These are phyloP conservation scores for Xylocampa areola DNA, from an alignment of 2,888 invertebrate species.

Conservation along the genomic window DNA sequence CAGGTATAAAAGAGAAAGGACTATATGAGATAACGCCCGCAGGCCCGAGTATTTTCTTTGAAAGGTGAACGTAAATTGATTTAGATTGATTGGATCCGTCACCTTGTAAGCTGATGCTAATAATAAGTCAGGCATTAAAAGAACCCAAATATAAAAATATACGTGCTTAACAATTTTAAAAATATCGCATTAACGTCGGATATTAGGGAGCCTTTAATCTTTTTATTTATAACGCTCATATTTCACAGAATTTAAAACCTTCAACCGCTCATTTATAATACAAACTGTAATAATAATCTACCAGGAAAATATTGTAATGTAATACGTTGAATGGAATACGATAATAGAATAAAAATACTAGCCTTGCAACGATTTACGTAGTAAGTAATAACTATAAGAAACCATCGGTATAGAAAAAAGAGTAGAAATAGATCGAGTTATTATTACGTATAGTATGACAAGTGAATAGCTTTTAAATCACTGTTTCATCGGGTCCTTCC, in stretches of 20 bases:
- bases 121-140: constrained; percentile 52
- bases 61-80: constrained; percentile 74
- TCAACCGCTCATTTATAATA: constrained; percentile 35
- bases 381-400: constrained; percentile 6
- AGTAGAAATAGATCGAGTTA: constrained; percentile 27
- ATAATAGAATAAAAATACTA: constrained; percentile 29
- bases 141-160: constrained; percentile 39
- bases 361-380: constrained; percentile 22
- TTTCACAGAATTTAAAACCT: constrained; percentile 39
- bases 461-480: constrained; percentile 52
- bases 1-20: constrained; percentile 50
- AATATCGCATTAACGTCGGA: constrained; percentile 41
- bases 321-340: constrained; percentile 27
- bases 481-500: constrained; percentile 41
- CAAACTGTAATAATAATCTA: constrained; percentile 17
- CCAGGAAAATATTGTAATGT: constrained; percentile 41
- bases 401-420: constrained; percentile 28
- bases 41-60: constrained; percentile 66
- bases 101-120: constrained; percentile 62
- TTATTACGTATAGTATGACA: constrained; percentile 54
- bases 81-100: constrained; percentile 67
- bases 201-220: constrained; percentile 36
- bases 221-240: constrained; percentile 48
- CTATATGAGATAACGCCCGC: constrained; percentile 55
- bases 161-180: constrained; percentile 26